A percentile compares a stretch with the other conserved stretches of the same genome.
Conservation (phyloP, 1,140 invertebrate genomes). For the Homarus americanus region DNA sequence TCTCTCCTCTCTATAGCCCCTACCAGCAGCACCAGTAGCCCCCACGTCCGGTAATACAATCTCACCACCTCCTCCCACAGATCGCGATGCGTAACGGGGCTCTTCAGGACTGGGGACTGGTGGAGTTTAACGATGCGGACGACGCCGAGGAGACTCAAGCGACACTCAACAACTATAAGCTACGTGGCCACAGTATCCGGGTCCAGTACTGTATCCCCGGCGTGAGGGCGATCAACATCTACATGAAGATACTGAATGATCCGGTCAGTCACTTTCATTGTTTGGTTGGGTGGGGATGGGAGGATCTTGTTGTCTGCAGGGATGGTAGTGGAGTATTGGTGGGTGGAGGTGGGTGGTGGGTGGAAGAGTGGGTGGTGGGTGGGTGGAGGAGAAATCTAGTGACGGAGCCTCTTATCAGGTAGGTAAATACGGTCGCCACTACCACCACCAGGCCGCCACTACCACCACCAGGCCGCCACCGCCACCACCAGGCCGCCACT, state of each 20-base stretch:
- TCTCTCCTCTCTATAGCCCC: too few relatives aligned
- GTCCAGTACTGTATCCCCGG: conserved; percentile 82
- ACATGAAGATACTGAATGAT: conserved; percentile 80
- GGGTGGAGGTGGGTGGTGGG: not conserved
- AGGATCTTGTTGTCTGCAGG: not conserved
- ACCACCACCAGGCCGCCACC: too few relatives aligned
- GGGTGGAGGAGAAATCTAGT: too few relatives aligned
- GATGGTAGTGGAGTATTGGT: not conserved
- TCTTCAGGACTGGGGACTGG: conserved; percentile 82
- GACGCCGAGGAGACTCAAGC: conserved; percentile 81
- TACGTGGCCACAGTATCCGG: conserved; percentile 79
- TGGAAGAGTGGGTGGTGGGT: too few relatives aligned
- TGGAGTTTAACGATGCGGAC: conserved; percentile 80
- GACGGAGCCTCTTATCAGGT: too few relatives aligned
- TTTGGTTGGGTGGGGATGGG: not conserved
- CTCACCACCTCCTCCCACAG: conserved; percentile 76
- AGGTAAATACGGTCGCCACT: too few relatives aligned
- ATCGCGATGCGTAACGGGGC: conserved; percentile 82
- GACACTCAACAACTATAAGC: conserved; percentile 77
- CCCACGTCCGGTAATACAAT: too few relatives aligned
- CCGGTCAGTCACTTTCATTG: conserved; percentile 74
- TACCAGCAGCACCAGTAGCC: not conserved
- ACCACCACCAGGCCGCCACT: too few relatives aligned
- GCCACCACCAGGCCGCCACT: too few relatives aligned
- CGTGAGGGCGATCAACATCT: conserved; percentile 81